Conservation (phyloP, 2,797 vertebrate species). For the Tiaroga cobitis region DNA sequence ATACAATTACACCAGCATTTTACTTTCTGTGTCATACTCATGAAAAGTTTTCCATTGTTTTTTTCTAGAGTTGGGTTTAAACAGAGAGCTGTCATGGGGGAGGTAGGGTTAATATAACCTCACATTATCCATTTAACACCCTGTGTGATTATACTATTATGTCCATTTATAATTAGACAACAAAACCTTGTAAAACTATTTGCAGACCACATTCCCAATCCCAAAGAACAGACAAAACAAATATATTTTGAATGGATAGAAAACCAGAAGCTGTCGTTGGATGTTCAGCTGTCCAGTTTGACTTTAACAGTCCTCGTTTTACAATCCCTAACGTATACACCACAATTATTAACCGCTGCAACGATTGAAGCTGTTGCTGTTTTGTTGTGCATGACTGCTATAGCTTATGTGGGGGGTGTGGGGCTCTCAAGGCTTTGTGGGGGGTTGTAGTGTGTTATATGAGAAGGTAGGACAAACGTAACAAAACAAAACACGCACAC, state of each 20-base stretch:
- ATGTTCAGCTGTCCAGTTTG: background rate
- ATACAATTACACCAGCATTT: conserved; percentile 60
- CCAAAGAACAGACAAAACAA: conserved; percentile 23
- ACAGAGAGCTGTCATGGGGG: background rate
- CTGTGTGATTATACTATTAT: conserved; percentile 66
- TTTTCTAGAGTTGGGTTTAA: conserved; percentile 36
- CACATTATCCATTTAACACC: conserved; percentile 52
- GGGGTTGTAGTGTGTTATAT: conserved; percentile 23
- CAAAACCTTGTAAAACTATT: conserved; percentile 49
- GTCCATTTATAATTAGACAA: conserved; percentile 67
- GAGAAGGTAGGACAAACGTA: conserved; percentile 32
- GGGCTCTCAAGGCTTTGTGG: background rate
- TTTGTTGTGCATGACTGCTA: conserved; percentile 26
- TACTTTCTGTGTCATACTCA: conserved; percentile 54
- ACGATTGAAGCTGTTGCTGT: conserved; percentile 16
- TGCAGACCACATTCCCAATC: background rate
- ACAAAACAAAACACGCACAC: conserved; percentile 9
- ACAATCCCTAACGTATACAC: conserved; percentile 2
- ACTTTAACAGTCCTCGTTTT: conserved; percentile 14
- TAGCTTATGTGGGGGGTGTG: conserved; percentile 2
- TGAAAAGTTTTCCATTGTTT: conserved; percentile 70
- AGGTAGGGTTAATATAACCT: conserved; percentile 27
- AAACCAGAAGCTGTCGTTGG: conserved; percentile 33
- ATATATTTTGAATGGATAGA: conserved; percentile 18
- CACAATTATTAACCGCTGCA: conserved; percentile 31